Conservation (phyloP, 1,140 invertebrate genomes). For the Pteromalus puparum region DNA sequence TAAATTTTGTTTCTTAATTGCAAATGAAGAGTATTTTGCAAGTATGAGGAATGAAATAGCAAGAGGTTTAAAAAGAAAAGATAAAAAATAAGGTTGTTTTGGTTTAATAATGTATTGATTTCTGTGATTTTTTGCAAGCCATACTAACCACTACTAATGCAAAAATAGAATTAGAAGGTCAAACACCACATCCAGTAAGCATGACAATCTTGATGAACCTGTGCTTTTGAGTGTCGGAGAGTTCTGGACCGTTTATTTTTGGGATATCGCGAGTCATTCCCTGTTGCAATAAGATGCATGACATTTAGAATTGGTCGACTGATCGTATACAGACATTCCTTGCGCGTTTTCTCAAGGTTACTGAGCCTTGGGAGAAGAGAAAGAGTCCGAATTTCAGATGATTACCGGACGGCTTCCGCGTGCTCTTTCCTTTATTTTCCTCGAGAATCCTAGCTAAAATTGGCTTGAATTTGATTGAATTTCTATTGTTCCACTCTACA, state of each 20-base stretch:
- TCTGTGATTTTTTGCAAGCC: background rate
- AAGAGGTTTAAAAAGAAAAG: background rate
- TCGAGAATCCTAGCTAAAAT: background rate
- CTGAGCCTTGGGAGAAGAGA: no score
- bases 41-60: no score
- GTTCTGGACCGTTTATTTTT: constrained; percentile 59
- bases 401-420: constrained; percentile 21
- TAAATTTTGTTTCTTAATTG: background rate
- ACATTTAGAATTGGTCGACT: constrained; percentile 63
- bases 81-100: background rate
- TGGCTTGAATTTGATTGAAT: background rate
- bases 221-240: constrained; percentile 44
- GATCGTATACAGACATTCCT: constrained; percentile 12
- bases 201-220: constrained; percentile 38
- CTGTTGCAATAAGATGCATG: constrained; percentile 62
- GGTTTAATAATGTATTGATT: background rate
- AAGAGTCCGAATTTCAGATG: background rate
- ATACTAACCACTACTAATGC: constrained; percentile 41
- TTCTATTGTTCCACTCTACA: background rate
- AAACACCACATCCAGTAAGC: constrained; percentile 30
- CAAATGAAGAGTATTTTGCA: no score
- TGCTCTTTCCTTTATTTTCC: background rate
- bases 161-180: constrained; percentile 43
- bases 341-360: background rate
- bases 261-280: constrained; percentile 61